A percentile compares a stretch with the other conserved stretches of the same genome.
Evolutionary conservation across 2,113 vertebrate genomes (phyloP).

Genomic region (Cochlearius cochlearius): DNA sequence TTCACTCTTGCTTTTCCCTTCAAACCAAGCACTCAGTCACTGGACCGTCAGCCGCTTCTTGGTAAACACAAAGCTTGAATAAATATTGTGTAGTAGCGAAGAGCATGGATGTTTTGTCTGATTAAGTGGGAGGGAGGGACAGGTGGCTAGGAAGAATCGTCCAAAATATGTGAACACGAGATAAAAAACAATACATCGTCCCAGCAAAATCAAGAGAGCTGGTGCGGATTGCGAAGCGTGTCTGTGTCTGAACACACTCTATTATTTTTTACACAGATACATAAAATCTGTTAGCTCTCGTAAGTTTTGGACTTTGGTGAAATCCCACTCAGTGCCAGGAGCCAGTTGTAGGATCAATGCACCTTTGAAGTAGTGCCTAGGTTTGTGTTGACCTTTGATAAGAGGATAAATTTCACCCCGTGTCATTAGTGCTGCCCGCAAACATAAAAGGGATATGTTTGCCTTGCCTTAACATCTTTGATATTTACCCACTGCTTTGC

Average conservation of each 20-base stretch:
- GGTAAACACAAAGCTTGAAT: neutral
- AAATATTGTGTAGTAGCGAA: neutral
- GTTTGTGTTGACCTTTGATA: conserved; percentile 61
- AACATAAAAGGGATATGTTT: conserved; percentile 62
- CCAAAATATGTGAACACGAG: neutral
- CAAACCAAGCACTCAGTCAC: neutral
- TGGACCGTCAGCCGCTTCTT: neutral
- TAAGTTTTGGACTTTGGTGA: neutral
- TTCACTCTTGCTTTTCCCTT: neutral
- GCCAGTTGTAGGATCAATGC: conserved; percentile 38
- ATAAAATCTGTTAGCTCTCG: neutral
- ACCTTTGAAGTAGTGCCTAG: conserved; percentile 60
- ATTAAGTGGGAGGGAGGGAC: neutral
- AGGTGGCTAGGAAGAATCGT: neutral
- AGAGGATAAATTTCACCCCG: conserved; percentile 53
- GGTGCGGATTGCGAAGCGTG: neutral
- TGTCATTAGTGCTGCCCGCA: conserved; percentile 47
- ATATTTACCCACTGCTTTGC: conserved; percentile 51
- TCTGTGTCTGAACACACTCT: neutral
- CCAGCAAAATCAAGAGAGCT: neutral
- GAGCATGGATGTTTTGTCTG: neutral
- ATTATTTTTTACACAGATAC: neutral
- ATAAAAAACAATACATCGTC: neutral
- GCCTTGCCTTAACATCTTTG: conserved; percentile 44
- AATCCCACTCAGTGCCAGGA: neutral